Conservation (phyloP, 2,888 invertebrate species). For the Deilephila elpenor region DNA sequence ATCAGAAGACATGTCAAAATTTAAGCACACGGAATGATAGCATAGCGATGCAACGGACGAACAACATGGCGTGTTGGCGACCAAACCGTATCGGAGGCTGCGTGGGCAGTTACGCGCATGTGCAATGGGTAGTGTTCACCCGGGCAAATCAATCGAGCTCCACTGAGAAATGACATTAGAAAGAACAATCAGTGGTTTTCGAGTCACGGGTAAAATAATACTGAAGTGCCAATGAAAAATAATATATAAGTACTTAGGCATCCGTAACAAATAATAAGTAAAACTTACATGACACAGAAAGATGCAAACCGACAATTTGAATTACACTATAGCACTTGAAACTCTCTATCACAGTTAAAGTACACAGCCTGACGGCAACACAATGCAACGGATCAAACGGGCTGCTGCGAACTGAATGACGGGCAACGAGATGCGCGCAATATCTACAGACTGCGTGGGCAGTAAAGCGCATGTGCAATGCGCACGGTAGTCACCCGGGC, state of each 20-base stretch:
- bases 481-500: neutral
- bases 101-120: neutral
- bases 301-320: no score
- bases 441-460: neutral
- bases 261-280: no score
- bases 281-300: neutral
- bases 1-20: no score
- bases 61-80: neutral
- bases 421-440: neutral
- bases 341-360: no score
- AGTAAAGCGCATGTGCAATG: neutral
- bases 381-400: no score
- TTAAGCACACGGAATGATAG: no score
- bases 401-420: neutral
- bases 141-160: neutral
- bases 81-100: neutral
- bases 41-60: neutral
- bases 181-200: no score
- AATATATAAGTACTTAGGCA: no score
- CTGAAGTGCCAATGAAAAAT: no score
- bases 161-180: neutral
- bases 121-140: neutral
- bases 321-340: no score
- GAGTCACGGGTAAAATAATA: no score
- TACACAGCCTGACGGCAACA: no score